Percentiles rank a stretch among this genome's conserved stretches.
phyloP scores from a whole-genome alignment of 2,113 vertebrate species.

The Heterocephalus glaber region DNA sequence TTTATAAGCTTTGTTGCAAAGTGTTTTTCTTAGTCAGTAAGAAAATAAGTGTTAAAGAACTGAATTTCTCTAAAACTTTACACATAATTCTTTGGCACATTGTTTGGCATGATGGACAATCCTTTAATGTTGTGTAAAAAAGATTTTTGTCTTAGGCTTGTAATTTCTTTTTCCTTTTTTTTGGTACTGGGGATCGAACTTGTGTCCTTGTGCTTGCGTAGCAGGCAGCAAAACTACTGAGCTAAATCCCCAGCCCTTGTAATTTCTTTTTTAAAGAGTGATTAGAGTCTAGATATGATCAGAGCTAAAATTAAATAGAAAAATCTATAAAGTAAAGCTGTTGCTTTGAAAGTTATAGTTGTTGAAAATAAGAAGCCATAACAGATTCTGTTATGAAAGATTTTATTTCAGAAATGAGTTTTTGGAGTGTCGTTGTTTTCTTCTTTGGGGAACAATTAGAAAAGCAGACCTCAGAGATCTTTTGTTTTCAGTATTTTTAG shows the following conservation, averaged over 20 bases:
- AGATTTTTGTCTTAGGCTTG: slow-evolving; percentile 39
- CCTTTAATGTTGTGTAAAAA: slow-evolving; percentile 25
- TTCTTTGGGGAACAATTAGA: slow-evolving; percentile 34
- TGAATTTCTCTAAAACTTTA: slow-evolving; percentile 31
- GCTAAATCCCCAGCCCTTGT: too few species aligned
- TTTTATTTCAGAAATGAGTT: slow-evolving; percentile 23
- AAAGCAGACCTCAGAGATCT: slow-evolving; percentile 35
- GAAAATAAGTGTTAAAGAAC: slow-evolving; percentile 18
- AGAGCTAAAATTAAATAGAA: slow-evolving; percentile 62
- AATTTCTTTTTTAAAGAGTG: slow-evolving; percentile 54
- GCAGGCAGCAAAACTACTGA: too few species aligned
- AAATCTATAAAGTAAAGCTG: slow-evolving; percentile 57
- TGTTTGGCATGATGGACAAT: neutral
- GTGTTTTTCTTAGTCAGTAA: slow-evolving; percentile 22
- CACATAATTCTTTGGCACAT: neutral
- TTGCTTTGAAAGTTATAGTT: slow-evolving; percentile 63
- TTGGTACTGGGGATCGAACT: too few species aligned
- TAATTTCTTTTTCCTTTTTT: slow-evolving; percentile 59
- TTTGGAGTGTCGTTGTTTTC: slow-evolving; percentile 48
- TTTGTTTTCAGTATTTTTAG: slow-evolving; percentile 54
- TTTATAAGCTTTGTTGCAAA: neutral
- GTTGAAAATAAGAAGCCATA: slow-evolving; percentile 46
- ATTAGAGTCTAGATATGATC: neutral
- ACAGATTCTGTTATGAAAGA: slow-evolving; percentile 37
- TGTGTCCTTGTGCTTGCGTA: too few species aligned